Evolutionary conservation across 2,888 invertebrate species (phyloP).

Genomic region (Pseudoips prasinana): DNA sequence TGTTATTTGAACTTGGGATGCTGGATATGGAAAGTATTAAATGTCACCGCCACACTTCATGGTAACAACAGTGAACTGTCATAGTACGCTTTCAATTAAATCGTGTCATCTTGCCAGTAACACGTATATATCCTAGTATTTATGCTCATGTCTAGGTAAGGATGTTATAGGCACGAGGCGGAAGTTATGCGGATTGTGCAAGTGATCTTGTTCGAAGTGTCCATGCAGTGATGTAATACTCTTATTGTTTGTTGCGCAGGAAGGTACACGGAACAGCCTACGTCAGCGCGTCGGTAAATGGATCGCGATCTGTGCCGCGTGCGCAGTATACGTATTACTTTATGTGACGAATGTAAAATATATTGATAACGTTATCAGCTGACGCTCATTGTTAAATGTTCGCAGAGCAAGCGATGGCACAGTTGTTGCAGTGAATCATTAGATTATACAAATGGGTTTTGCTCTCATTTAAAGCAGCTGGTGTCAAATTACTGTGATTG

Average conservation of each 20-base stretch:
- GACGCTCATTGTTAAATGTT: neutral
- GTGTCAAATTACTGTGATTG: too few relatives aligned
- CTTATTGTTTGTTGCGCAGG: too few relatives aligned
- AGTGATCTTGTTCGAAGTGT: neutral
- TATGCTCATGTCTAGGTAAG: too few relatives aligned
- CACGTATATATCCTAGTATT: too few relatives aligned
- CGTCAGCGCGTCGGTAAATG: neutral
- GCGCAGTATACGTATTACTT: neutral
- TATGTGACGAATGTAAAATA: slow-evolving; percentile 19
- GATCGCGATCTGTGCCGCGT: neutral
- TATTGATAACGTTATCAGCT: neutral
- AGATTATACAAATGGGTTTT: too few relatives aligned
- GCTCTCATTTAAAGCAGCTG: too few relatives aligned
- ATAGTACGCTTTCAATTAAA: too few relatives aligned
- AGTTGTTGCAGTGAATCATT: too few relatives aligned
- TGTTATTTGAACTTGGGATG: neutral
- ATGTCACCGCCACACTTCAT: too few relatives aligned
- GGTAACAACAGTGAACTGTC: too few relatives aligned
- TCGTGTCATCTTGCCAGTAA: too few relatives aligned
- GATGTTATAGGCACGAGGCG: neutral
- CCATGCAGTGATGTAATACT: slow-evolving; percentile 5
- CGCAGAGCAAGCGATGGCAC: neutral
- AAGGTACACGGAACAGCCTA: neutral
- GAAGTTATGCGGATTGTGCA: neutral
- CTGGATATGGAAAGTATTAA: neutral